Percentiles rank a stretch among this genome's conserved stretches.
Conservation (phyloP, 2,797 vertebrate genomes). For the Pseudopleuronectes americanus region DNA sequence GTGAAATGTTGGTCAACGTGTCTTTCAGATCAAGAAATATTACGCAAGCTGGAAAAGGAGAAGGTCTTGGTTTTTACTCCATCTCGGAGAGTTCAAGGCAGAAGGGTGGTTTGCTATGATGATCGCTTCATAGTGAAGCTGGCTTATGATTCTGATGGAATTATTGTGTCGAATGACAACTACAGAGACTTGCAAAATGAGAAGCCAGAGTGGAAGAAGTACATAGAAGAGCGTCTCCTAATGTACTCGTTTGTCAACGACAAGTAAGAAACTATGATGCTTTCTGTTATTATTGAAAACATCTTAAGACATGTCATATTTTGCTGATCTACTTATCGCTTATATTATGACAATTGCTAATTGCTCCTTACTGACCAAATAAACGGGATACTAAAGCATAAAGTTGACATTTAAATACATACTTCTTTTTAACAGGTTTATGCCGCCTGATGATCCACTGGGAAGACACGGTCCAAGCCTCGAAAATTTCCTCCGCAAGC, state of each 20-base stretch:
- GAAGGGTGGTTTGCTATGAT: slow-evolving; percentile 98
- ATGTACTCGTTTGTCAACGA: slow-evolving; percentile 99
- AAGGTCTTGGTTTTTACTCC: slow-evolving; percentile 99
- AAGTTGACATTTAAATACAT: slow-evolving; percentile 14
- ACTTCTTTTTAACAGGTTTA: slow-evolving; percentile 85
- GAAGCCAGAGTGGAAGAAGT: slow-evolving; percentile 99
- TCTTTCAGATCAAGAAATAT: slow-evolving; percentile 94
- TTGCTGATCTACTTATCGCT: too few relatives aligned
- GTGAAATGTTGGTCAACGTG: neutral
- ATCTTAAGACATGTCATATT: too few relatives aligned
- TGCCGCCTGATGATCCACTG: slow-evolving; percentile 98
- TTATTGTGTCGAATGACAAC: slow-evolving; percentile 99
- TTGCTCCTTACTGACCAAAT: too few relatives aligned
- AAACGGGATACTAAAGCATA: neutral
- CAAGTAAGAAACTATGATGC: slow-evolving; percentile 86
- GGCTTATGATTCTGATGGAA: slow-evolving; percentile 97
- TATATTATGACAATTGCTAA: too few relatives aligned
- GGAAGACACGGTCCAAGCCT: slow-evolving; percentile 97
- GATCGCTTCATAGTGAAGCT: slow-evolving; percentile 99
- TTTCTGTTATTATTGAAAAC: too few relatives aligned
- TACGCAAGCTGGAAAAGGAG: slow-evolving; percentile 97
- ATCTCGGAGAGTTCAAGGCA: slow-evolving; percentile 95
- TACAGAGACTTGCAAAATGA: slow-evolving; percentile 98
- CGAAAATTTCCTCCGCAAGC: slow-evolving; percentile 97
- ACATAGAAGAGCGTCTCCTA: slow-evolving; percentile 97